These are phyloP conservation scores for Tinea semifulvella DNA, from an alignment of 2,888 invertebrate genomes.

Conservation along the genomic window DNA sequence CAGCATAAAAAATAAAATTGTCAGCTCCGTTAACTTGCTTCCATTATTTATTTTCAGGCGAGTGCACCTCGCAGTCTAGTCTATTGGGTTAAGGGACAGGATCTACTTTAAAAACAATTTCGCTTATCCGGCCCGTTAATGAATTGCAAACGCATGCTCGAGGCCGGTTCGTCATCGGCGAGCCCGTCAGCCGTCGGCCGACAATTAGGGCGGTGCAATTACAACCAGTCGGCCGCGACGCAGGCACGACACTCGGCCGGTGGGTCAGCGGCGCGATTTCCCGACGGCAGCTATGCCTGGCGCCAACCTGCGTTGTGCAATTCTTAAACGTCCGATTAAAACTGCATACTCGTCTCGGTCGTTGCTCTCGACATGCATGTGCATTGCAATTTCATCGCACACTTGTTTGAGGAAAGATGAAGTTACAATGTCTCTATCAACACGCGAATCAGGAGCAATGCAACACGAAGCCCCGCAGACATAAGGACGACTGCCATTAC, in stretches of 20 bases:
- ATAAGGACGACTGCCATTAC: no score
- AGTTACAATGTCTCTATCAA: neutral
- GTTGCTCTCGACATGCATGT: conserved; percentile 21
- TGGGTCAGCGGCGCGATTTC: conserved; percentile 60
- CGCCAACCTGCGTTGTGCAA: conserved; percentile 58
- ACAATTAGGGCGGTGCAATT: conserved; percentile 62
- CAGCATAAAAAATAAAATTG: conserved; percentile 8
- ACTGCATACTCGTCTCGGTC: conserved; percentile 48
- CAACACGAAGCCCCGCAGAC: no score
- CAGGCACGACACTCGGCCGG: conserved; percentile 40
- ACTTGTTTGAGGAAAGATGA: conserved; percentile 5
- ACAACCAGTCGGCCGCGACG: conserved; percentile 34
- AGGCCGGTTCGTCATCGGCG: conserved; percentile 20
- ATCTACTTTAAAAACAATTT: conserved; percentile 55
- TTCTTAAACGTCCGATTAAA: conserved; percentile 39
- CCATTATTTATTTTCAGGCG: neutral
- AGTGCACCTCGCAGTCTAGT: neutral
- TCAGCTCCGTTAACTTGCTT: neutral
- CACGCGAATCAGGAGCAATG: no score
- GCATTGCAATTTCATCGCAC: conserved; percentile 20
- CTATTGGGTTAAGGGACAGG: conserved; percentile 29
- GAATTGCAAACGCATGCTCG: conserved; percentile 48
- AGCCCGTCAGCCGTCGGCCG: conserved; percentile 34
- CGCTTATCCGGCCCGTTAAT: conserved; percentile 42
- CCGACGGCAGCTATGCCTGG: conserved; percentile 42